Percentiles rank a stretch among this genome's conserved stretches.
phyloP scores from a whole-genome alignment of 2,888 invertebrate species.

The Caenorhabditis sp. region DNA sequence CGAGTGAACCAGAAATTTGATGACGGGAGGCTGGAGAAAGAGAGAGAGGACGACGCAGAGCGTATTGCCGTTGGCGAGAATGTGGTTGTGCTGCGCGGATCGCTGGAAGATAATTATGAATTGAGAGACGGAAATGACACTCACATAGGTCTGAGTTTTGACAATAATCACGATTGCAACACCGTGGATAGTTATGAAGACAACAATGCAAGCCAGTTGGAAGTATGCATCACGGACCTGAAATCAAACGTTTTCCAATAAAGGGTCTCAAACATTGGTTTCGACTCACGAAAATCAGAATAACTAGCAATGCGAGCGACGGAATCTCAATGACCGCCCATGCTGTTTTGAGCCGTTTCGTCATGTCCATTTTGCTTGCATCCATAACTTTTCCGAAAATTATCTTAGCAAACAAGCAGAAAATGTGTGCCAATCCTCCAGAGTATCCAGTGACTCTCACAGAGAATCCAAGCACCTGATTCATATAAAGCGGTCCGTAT shows the following conservation, averaged over 20 bases:
- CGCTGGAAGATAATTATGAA: slow-evolving; percentile 55
- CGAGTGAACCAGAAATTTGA: slow-evolving; percentile 55
- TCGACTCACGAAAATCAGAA: slow-evolving; percentile 51
- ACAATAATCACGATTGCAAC: slow-evolving; percentile 67
- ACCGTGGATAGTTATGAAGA: slow-evolving; percentile 67
- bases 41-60: slow-evolving; percentile 63
- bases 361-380: slow-evolving; percentile 49
- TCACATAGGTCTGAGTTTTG: slow-evolving; percentile 58
- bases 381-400: slow-evolving; percentile 63
- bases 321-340: slow-evolving; percentile 47
- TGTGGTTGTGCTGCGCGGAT: slow-evolving; percentile 61
- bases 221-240: slow-evolving; percentile 47
- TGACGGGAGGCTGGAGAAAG: slow-evolving; percentile 52
- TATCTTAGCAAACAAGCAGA: slow-evolving; percentile 58
- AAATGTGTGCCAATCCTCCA: slow-evolving; percentile 56
- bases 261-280: no score
- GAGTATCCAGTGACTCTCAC: slow-evolving; percentile 49
- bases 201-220: slow-evolving; percentile 49
- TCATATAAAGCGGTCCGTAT: slow-evolving; percentile 65
- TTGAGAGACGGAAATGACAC: not conserved
- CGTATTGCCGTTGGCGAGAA: slow-evolving; percentile 69
- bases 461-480: slow-evolving; percentile 58
- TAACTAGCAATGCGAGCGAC: slow-evolving; percentile 27
- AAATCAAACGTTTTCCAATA: not conserved
- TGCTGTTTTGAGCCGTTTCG: slow-evolving; percentile 43